These are phyloP conservation scores for Leptopilina boulardi DNA, from an alignment of 1,140 invertebrate genomes.

Conservation along the genomic window DNA sequence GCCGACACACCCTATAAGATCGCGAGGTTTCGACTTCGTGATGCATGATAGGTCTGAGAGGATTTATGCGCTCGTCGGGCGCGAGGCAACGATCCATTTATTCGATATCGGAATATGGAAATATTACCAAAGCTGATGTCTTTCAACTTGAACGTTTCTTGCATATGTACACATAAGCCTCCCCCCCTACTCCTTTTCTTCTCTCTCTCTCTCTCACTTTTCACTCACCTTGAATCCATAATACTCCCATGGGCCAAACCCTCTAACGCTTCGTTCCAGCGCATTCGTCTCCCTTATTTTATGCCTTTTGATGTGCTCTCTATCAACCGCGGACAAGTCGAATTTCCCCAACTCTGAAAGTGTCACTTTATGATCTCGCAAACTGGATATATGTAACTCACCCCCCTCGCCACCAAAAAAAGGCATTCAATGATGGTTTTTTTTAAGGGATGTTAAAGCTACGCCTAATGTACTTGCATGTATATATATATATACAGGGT, in stretches of 20 bases:
- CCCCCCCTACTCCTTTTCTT: conserved; percentile 41
- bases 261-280: conserved; percentile 44
- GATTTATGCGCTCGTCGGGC: conserved; percentile 68
- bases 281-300: conserved; percentile 54
- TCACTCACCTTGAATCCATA: conserved; percentile 70
- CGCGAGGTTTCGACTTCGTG: conserved; percentile 59
- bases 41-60: conserved; percentile 65
- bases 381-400: conserved; percentile 42
- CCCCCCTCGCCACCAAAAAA: too few relatives aligned
- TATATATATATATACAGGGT: too few relatives aligned
- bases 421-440: conserved; percentile 60
- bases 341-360: conserved; percentile 49
- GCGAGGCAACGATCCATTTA: conserved; percentile 70
- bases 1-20: conserved; percentile 18
- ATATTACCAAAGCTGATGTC: conserved; percentile 70
- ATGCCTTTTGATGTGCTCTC: conserved; percentile 54
- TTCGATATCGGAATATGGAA: conserved; percentile 73
- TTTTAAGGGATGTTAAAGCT: conserved; percentile 43
- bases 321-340: conserved; percentile 61
- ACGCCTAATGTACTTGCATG: background rate
- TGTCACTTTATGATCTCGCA: conserved; percentile 65
- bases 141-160: conserved; percentile 54
- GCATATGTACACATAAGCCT: conserved; percentile 49
- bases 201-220: too few relatives aligned
- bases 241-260: conserved; percentile 63